Base-by-base conservation (phyloP, 92 coral and sea anemone species). In the Heliopora coerulea region DNA sequence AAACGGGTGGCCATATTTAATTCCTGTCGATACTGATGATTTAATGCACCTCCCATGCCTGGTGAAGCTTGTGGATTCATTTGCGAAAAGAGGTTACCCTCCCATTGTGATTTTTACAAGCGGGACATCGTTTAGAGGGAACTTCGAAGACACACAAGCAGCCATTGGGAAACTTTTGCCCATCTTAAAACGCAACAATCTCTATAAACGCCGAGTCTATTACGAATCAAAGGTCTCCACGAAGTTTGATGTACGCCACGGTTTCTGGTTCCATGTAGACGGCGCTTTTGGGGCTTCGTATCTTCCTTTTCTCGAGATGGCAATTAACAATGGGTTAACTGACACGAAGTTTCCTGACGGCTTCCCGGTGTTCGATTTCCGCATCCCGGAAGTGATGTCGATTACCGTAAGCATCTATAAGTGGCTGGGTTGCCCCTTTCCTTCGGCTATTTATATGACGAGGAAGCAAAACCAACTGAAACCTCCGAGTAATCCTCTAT, bases 211-310 rank as follows among this genome's bases (percentile, higher is more conserved):
- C 26, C 20, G 17, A 5, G 58, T 50, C 17, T 50, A 50, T 23
- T 50, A 17, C 19, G 20, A 17, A 3, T 5, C 20, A 50, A 50
- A 50, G 26, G 58, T 5, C 17, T 19, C 58, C 6, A 17, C 7
- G 6, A 50, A 50, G 17, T 50, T 50, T 50, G 58, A 64, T 64
- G 15, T 32, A 13, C 72, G 72, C 28, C 31, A 40, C 21, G 72
- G 72, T 13, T 64, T 64, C 37, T 64, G 72, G 72, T 64, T 64
- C 46, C 72, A 64, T 64, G 20, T 64, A 2, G 72, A 64, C 54
- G 72, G 72, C 37, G 72, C 72, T 4, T 2, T 35, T 1, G 72
- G 72, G 13, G 72, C 27, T 12, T 37, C 15, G 1, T 42, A 64
- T 2, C 54, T 64, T 3, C 52, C 37, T 1, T 64, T 64, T 15